Base-by-base conservation (phyloP, 1,140 invertebrate genomes). In the Drosophila lini region DNA sequence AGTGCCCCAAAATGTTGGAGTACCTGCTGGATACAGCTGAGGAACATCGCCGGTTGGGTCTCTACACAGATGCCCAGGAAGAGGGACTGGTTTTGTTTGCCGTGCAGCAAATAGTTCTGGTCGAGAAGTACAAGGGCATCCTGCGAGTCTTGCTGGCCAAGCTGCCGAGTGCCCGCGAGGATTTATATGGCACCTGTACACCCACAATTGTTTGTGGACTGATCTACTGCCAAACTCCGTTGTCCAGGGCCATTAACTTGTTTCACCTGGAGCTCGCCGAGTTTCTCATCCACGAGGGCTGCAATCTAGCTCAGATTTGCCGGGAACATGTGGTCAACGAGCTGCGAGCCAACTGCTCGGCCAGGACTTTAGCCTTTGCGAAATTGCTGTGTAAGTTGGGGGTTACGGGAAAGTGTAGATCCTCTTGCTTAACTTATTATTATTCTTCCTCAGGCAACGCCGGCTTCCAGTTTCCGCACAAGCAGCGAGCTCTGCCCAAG, bases 1-100 rank as follows among this genome's bases (percentile, higher is more conserved):
- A 93, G 47, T 93, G 95, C 76, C 82, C 93, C 7, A 78, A 92
- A 8, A 92, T 95, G 65, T 91, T 94, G 10, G 84, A 92, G 73
- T 93, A 93, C 40, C 89, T 94, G 42, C 60, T 95, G 5, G 78
- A 91, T 48, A 81, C 93, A 80, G 94, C 94, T 0, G 45, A 77
- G 40, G 44, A 74, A 45, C 83, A 81, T n/a, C 74, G 74, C n/a
- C 48, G 48, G 1, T 34, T 60, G 34, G 78, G 76, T 0, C 41
- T 81, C 28, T 74, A 85, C 9, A 55, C 56, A 8, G 71, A 80
- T 28, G 82, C 85, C 15, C 92, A 92, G 31, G 92, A 93, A 1
- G 93, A 93, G n/a, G 93, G 94, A 1, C 22, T 88, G 48, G 34
- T 88, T 2, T 40, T 88, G 22, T 88, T 89, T n/a, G 73, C 94